These are phyloP conservation scores for Dasyurus viverrinus DNA, from an alignment of 2,113 vertebrate species.

Conservation along the genomic window DNA sequence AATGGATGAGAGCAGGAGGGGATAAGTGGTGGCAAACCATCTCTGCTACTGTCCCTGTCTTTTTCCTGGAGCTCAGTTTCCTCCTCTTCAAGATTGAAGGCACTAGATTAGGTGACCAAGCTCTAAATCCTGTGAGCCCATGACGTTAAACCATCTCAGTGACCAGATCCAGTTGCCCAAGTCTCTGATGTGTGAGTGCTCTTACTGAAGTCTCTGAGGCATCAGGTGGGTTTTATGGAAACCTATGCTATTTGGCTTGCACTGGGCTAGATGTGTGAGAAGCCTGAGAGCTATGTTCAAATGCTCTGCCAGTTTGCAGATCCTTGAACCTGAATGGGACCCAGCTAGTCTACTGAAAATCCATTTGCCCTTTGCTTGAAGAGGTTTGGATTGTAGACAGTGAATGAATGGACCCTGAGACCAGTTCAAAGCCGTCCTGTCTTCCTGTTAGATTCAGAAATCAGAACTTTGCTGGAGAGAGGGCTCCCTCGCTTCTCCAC, in stretches of 20 bases:
- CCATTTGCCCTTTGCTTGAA: not conserved
- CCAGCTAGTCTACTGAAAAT: not conserved
- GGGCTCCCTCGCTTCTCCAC: not conserved
- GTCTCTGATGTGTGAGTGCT: not conserved
- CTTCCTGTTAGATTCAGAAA: not conserved
- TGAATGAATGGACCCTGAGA: not conserved
- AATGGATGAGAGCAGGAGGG: not conserved
- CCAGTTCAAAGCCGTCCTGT: not conserved
- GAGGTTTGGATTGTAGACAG: not conserved
- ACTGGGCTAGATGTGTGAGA: not conserved
- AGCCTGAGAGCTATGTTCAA: not conserved
- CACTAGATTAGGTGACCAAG: not conserved
- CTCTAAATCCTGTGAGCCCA: not conserved
- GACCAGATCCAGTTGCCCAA: not conserved
- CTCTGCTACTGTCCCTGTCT: not conserved
- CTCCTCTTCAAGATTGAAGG: not conserved
- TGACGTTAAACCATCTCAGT: not conserved
- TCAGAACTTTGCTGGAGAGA: not conserved
- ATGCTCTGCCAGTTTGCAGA: not conserved
- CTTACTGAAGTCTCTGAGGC: not conserved
- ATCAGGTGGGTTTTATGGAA: not conserved
- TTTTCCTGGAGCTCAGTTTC: not conserved
- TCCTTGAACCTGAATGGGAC: not conserved
- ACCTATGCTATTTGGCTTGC: not conserved
- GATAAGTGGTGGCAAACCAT: not conserved